Percentiles rank a stretch among this genome's conserved stretches.
phyloP scores from a whole-genome alignment of 2,113 vertebrate species.

The Pampusana beccarii region DNA sequence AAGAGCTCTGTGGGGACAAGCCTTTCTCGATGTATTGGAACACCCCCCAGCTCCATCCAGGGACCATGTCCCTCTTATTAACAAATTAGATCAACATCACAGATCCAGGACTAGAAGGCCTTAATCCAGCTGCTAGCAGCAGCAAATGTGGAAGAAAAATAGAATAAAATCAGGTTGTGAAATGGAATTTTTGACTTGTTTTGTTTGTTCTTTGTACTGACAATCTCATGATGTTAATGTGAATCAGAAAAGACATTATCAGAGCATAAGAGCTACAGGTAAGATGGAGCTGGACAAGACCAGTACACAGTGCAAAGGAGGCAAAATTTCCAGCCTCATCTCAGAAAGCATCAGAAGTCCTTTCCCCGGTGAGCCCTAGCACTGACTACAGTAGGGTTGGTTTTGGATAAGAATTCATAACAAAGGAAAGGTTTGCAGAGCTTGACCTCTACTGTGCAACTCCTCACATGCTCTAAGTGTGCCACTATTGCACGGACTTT shows the following conservation, averaged over 20 bases:
- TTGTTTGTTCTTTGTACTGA: neutral
- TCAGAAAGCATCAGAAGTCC: neutral
- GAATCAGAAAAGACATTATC: neutral
- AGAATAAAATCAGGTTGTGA: neutral
- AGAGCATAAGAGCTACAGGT: neutral
- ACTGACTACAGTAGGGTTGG: neutral
- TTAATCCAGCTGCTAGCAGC: neutral
- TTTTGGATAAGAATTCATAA: neutral
- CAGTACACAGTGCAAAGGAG: neutral
- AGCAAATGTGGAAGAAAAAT: neutral
- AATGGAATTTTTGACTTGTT: neutral
- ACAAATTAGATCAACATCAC: neutral
- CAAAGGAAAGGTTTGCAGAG: neutral
- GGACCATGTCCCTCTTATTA: neutral
- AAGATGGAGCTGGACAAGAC: neutral
- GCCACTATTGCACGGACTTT: neutral
- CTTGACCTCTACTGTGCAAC: neutral
- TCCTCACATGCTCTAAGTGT: neutral
- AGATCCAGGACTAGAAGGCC: neutral
- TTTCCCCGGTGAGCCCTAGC: neutral
- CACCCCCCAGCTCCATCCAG: neutral
- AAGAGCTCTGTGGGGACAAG: neutral
- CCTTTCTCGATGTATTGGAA: neutral
- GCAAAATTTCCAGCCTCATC: neutral
- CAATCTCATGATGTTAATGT: neutral